Percentiles rank a stretch among this genome's conserved stretches.
phyloP scores from a whole-genome alignment of 1,140 invertebrate species.

The Apolygus lucorum region DNA sequence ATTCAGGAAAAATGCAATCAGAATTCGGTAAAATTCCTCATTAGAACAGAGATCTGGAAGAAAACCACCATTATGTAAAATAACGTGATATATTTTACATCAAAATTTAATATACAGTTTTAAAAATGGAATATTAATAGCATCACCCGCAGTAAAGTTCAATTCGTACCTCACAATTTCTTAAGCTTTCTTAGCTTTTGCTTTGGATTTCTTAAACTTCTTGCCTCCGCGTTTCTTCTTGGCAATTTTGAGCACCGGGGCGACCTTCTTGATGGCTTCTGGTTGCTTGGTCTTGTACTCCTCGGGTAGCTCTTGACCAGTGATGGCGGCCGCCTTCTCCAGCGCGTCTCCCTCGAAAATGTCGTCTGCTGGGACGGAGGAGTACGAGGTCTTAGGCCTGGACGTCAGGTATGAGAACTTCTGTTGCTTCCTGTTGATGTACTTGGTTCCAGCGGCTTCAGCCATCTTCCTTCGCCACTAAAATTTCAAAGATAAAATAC shows the following conservation, averaged over 20 bases:
- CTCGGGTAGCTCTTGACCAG: constrained; percentile 18
- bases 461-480: constrained; percentile 59
- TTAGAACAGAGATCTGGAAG: too few relatives aligned
- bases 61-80: too few relatives aligned
- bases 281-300: not conserved
- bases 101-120: too few relatives aligned
- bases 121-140: too few relatives aligned
- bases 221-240: constrained; percentile 18
- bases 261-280: not conserved
- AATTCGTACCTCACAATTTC: too few relatives aligned
- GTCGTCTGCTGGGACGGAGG: constrained; percentile 52
- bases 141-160: too few relatives aligned
- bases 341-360: constrained; percentile 46
- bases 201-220: constrained; percentile 17
- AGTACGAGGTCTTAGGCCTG: constrained; percentile 60
- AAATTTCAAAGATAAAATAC: constrained; percentile 31
- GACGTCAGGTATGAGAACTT: constrained; percentile 62
- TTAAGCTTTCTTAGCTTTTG: too few relatives aligned
- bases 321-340: constrained; percentile 34
- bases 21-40: too few relatives aligned
- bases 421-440: constrained; percentile 64
- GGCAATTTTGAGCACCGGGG: constrained; percentile 16
- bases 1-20: too few relatives aligned
- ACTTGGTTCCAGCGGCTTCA: constrained; percentile 62
- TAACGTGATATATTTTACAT: too few relatives aligned